These are phyloP conservation scores for Heliconius melpomene DNA, from an alignment of 1,140 invertebrate genomes.

Conservation along the genomic window DNA sequence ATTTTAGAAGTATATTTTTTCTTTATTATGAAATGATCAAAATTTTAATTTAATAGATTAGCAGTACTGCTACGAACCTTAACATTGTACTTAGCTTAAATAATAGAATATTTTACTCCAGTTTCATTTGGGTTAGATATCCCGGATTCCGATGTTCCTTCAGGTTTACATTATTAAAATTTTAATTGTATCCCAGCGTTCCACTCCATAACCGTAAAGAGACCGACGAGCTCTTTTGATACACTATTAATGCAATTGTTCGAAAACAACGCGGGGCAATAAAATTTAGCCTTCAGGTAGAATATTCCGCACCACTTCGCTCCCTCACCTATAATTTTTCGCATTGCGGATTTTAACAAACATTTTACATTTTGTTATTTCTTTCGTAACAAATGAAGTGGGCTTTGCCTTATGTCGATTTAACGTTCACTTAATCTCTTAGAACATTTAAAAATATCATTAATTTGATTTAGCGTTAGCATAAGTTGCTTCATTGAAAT, in stretches of 20 bases:
- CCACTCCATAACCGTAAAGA: slow-evolving; percentile 63
- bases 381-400: slow-evolving; percentile 46
- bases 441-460: neutral
- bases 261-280: slow-evolving; percentile 72
- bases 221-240: slow-evolving; percentile 64
- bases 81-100: neutral
- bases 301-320: slow-evolving; percentile 71
- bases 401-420: slow-evolving; percentile 34
- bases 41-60: neutral
- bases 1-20: neutral
- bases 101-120: slow-evolving; percentile 5
- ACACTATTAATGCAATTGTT: slow-evolving; percentile 79
- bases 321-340: slow-evolving; percentile 74
- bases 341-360: slow-evolving; percentile 75
- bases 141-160: slow-evolving; percentile 31
- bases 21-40: no score
- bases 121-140: slow-evolving; percentile 13
- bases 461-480: neutral
- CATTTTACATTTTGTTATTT: slow-evolving; percentile 66
- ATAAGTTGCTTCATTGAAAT: neutral
- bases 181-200: slow-evolving; percentile 67
- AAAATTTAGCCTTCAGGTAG: slow-evolving; percentile 77
- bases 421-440: slow-evolving; percentile 21
- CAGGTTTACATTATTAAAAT: slow-evolving; percentile 65
- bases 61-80: neutral